These are phyloP conservation scores for Leptinotarsa tumamoca DNA, from an alignment of 2,888 invertebrate genomes.

Conservation along the genomic window DNA sequence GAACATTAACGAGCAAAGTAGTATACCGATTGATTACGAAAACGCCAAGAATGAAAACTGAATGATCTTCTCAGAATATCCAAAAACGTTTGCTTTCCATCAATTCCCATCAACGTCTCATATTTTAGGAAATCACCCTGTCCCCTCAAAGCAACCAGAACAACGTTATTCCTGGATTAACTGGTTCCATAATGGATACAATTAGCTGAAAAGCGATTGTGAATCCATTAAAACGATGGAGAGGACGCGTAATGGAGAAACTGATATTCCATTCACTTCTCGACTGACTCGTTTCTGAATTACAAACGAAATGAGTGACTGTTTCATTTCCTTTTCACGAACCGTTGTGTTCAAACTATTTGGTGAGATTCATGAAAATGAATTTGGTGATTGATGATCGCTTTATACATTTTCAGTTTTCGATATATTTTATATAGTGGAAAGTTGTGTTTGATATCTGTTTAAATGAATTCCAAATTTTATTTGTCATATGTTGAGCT, in stretches of 20 bases:
- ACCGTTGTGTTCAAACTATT: constrained; percentile 12
- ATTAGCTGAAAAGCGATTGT: constrained; percentile 35
- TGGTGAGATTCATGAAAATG: not conserved
- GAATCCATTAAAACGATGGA: constrained; percentile 30
- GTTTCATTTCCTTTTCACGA: constrained; percentile 20
- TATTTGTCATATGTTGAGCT: no score
- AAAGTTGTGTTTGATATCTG: no score
- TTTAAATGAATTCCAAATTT: no score
- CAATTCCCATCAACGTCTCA: not conserved
- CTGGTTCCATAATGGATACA: constrained; percentile 29
- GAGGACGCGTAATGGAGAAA: constrained; percentile 22
- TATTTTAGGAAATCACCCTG: constrained; percentile 12
- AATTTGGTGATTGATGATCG: no score
- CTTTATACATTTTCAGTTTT: no score
- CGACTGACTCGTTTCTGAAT: constrained; percentile 18
- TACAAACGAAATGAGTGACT: constrained; percentile 10
- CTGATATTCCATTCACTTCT: constrained; percentile 29
- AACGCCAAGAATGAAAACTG: no score
- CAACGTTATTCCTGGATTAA: constrained; percentile 29
- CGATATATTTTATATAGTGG: no score
- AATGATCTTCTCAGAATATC: not conserved
- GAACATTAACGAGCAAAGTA: no score
- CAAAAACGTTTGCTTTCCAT: not conserved
- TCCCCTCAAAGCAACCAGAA: constrained; percentile 19
- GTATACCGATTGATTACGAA: no score